phyloP scores from a whole-genome alignment of 2,797 vertebrate species.

The Pipistrellus nathusii region DNA sequence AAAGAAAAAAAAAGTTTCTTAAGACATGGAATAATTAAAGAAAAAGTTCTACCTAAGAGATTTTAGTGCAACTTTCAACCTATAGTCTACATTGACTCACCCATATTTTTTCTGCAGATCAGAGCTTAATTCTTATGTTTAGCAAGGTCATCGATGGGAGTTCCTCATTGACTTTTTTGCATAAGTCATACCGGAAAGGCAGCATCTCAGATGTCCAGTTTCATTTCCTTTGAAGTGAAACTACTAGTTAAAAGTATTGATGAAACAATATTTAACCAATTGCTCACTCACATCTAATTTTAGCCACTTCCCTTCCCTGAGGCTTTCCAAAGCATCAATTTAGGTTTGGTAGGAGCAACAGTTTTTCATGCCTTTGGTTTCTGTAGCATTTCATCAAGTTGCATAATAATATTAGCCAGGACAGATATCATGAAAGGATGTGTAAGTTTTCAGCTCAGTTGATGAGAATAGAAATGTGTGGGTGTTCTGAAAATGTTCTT shows the following conservation, averaged over 20 bases:
- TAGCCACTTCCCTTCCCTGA: background rate
- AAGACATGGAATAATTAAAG: background rate
- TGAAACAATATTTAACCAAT: conserved; percentile 20
- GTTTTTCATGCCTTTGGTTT: background rate
- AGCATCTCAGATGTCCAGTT: background rate
- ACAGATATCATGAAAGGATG: background rate
- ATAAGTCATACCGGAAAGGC: background rate
- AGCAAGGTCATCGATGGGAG: background rate
- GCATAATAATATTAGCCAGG: background rate
- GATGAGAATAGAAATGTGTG: background rate
- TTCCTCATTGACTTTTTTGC: background rate
- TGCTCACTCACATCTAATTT: background rate
- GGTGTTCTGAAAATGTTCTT: background rate
- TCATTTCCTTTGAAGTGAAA: conserved; percentile 49
- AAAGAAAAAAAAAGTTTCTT: background rate
- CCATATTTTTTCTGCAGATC: background rate
- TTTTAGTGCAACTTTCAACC: background rate
- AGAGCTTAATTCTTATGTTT: background rate
- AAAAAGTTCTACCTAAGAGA: background rate
- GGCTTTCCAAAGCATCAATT: background rate
- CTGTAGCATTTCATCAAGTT: background rate
- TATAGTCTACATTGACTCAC: background rate
- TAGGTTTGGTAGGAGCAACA: background rate
- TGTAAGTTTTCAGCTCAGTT: background rate
- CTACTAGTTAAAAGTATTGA: background rate